These are phyloP conservation scores for Harpagifer antarcticus DNA, from an alignment of 2,797 vertebrate genomes.

Conservation along the genomic window DNA sequence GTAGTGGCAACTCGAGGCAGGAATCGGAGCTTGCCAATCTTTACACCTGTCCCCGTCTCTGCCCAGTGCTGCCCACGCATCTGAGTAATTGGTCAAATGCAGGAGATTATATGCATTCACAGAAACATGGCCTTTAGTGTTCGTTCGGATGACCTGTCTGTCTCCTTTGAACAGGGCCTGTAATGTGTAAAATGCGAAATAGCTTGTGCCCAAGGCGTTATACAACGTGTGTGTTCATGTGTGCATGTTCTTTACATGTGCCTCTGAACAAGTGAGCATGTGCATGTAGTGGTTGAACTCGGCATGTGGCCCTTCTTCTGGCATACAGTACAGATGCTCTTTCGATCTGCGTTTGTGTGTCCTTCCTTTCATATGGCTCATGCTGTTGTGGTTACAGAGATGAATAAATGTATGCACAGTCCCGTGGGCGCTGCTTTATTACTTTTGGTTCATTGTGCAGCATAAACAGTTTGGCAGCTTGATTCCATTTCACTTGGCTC, in stretches of 20 bases:
- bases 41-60: neutral
- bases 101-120: constrained; percentile 17
- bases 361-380: constrained; percentile 36
- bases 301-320: constrained; percentile 14
- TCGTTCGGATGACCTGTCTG: constrained; percentile 51
- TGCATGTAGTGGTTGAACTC: constrained; percentile 18
- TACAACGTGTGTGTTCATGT: constrained; percentile 24
- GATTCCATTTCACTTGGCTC: constrained; percentile 51
- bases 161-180: constrained; percentile 34
- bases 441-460: constrained; percentile 61
- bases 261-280: constrained; percentile 33
- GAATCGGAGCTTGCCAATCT: no score
- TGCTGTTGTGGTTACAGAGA: constrained; percentile 52
- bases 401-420: constrained; percentile 65
- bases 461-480: constrained; percentile 62
- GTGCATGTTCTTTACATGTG: constrained; percentile 29
- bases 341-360: constrained; percentile 45
- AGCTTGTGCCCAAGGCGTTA: constrained; percentile 21
- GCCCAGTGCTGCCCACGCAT: constrained; percentile 36
- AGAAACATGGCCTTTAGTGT: constrained; percentile 39
- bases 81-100: constrained; percentile 55
- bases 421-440: constrained; percentile 54
- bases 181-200: constrained; percentile 50
- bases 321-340: constrained; percentile 44
- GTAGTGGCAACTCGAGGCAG: neutral